Percentiles rank a stretch among this genome's conserved stretches.
Conservation (phyloP, 2,113 vertebrate species). For the Boulengerochromis microlepis region DNA sequence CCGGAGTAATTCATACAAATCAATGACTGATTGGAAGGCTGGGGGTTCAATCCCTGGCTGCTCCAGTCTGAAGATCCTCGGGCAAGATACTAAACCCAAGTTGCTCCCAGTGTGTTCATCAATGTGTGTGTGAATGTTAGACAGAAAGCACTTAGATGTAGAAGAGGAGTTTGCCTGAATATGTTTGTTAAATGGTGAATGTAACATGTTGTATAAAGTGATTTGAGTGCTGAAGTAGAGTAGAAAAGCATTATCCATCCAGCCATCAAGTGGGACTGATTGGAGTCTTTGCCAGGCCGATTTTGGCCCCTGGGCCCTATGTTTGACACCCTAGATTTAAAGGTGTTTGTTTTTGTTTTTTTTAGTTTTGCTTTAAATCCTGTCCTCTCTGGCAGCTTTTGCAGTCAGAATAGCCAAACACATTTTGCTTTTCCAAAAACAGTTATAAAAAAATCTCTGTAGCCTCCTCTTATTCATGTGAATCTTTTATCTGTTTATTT, state of each 20-base stretch:
- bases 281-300: not conserved
- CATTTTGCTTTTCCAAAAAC: not conserved
- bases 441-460: not conserved
- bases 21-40: not conserved
- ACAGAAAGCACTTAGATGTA: not conserved
- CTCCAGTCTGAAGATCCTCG: not conserved
- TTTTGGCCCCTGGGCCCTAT: not conserved
- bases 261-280: not conserved
- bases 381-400: not conserved
- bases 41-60: not conserved
- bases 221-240: not conserved
- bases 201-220: not conserved
- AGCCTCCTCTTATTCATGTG: not conserved
- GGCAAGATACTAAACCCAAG: not conserved
- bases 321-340: not conserved
- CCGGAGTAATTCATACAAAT: not conserved
- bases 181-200: not conserved
- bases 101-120: not conserved
- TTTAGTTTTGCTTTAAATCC: not conserved
- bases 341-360: not conserved
- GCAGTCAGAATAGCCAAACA: not conserved
- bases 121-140: not conserved
- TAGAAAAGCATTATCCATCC: not conserved
- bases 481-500: not conserved
- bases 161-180: not conserved